Evolutionary conservation across 2,888 invertebrate genomes (phyloP), one percentile per base, ranked within the genome.

Genomic region (Drosophila merina): DNA sequence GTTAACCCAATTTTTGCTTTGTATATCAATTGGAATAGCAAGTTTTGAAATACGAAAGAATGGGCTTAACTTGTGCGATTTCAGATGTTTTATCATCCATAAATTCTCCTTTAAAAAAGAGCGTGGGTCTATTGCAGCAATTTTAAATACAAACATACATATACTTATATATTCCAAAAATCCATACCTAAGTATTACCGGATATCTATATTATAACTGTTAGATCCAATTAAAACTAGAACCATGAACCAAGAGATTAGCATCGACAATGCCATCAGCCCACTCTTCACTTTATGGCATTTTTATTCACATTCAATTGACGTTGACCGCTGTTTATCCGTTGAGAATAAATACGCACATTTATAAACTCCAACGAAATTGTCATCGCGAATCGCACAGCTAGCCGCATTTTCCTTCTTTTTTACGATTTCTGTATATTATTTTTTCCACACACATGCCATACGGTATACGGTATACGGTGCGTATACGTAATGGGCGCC

Each of bases 401-500:
- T 64, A 69, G 63, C 49, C 62, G 71, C 60, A 56, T 68, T 40
- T 73, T 72, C 66, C 55, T 51, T 50, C 26, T 57, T 40, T 42
- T 42, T 42, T 42, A 42, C 20, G n/a, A 42, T 25, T 25, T 10
- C 14, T 44, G 25, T 44, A 9, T 44, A 44, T 25, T 44, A 10
- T 44, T 44, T 56, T 31, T 47, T 28, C n/a, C 31, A 9, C 30
- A 40, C 38, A 8, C 5, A 44, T 38, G 58, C 63, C 55, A 49
- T 20, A 28, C 28, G 28, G 28, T 28, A n/a, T n/a, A 5, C 28
- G 14, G 14, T 5, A 28, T 38, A 74, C 69, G 57, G 69, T 57
- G 62, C 84, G 79, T 77, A 81, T 85, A 77, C 74, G 71, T 75
- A 74, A 77, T 79, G 77, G 70, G 54, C 64, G 63, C 62, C 54